These are phyloP conservation scores for Lamellibrachia luymesi DNA, from an alignment of 1,140 invertebrate genomes.

Conservation along the genomic window DNA sequence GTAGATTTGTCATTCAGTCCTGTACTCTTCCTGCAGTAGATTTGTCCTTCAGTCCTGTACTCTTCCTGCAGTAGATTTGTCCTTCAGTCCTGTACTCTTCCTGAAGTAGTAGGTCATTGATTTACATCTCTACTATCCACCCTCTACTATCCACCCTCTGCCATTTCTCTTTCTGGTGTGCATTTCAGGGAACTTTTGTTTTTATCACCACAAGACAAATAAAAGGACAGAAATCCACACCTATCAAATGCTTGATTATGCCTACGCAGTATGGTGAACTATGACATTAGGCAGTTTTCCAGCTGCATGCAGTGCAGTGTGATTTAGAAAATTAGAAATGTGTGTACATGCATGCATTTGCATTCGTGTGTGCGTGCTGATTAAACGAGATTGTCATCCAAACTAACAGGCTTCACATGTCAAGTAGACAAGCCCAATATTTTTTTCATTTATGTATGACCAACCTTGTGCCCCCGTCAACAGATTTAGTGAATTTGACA, in stretches of 20 bases:
- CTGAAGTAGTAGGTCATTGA: too few species aligned
- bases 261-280: background rate
- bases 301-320: background rate
- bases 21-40: too few species aligned
- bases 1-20: too few species aligned
- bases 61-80: too few species aligned
- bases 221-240: background rate
- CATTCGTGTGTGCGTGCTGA: background rate
- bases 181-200: background rate
- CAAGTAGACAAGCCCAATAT: too few species aligned
- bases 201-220: background rate
- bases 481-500: too few species aligned
- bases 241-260: background rate
- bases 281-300: background rate
- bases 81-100: too few species aligned
- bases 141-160: background rate
- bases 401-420: too few species aligned
- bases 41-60: too few species aligned
- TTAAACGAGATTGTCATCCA: background rate
- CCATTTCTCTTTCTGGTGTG: background rate
- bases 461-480: too few species aligned
- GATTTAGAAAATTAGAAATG: background rate
- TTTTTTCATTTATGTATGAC: too few species aligned
- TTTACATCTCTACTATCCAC: background rate
- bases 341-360: background rate